Evolutionary conservation across 2,888 invertebrate genomes (phyloP).

Genomic region (Trilocha varians): DNA sequence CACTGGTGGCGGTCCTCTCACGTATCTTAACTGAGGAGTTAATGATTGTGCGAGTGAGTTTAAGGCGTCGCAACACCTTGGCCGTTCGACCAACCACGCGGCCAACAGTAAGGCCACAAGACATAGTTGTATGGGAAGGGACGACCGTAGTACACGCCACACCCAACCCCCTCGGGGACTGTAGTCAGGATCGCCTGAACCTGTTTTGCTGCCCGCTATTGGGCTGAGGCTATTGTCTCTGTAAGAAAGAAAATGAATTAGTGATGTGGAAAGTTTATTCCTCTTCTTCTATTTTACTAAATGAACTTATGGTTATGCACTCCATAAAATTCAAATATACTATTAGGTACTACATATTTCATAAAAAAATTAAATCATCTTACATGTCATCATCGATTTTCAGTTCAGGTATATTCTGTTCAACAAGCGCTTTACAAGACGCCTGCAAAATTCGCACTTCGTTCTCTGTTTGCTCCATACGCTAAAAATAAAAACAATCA

Average conservation of each 20-base stretch:
- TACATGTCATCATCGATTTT: constrained; percentile 56
- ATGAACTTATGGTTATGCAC: too few species aligned
- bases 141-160: constrained; percentile 82
- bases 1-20: constrained; percentile 87
- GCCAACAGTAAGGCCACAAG: constrained; percentile 82
- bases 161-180: constrained; percentile 75
- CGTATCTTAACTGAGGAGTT: constrained; percentile 86
- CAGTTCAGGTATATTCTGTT: constrained; percentile 57
- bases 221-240: constrained; percentile 36
- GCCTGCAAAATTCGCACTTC: constrained; percentile 80
- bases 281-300: too few species aligned
- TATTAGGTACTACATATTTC: too few species aligned
- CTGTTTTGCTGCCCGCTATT: constrained; percentile 61
- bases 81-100: constrained; percentile 82
- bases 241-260: constrained; percentile 18
- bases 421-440: constrained; percentile 76
- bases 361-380: constrained; percentile 29
- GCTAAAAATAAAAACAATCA: constrained; percentile 40
- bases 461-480: constrained; percentile 80
- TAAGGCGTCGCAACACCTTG: constrained; percentile 84
- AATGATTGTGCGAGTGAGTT: constrained; percentile 83
- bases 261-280: too few species aligned
- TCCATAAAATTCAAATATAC: too few species aligned
- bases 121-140: constrained; percentile 84
- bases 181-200: constrained; percentile 72